Percentiles rank a stretch among this genome's conserved stretches.
These are phyloP conservation scores for Syndactyla subalaris DNA, from an alignment of 2,797 vertebrate genomes.

Conservation along the genomic window DNA sequence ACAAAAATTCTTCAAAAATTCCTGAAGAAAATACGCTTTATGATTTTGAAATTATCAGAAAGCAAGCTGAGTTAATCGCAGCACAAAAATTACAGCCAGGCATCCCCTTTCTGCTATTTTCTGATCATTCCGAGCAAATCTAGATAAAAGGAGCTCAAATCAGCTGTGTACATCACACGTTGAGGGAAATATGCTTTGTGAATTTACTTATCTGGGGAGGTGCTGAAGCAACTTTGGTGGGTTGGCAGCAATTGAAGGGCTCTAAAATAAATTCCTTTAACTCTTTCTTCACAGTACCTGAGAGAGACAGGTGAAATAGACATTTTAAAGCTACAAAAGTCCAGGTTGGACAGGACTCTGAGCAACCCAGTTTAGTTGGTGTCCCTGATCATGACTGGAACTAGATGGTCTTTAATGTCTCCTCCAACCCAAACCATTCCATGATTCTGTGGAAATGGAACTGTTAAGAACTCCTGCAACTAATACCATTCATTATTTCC, in stretches of 20 bases:
- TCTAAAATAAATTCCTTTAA: not conserved
- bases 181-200: not conserved
- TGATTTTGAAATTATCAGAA: not conserved
- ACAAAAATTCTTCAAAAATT: not conserved
- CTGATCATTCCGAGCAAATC: not conserved
- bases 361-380: not conserved
- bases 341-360: not conserved
- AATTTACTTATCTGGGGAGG: not conserved
- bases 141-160: not conserved
- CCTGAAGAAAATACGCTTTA: not conserved
- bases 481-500: not conserved
- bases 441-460: not conserved
- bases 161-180: accelerated
- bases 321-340: not conserved
- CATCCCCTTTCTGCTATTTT: not conserved
- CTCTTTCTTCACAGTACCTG: not conserved
- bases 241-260: not conserved
- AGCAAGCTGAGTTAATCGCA: not conserved
- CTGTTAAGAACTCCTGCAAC: not conserved
- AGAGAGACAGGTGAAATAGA: not conserved
- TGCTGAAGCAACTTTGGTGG: not conserved
- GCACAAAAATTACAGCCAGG: not conserved
- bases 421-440: not conserved
- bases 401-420: not conserved
- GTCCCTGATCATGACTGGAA: not conserved